Evolutionary conservation across 2,888 invertebrate species (phyloP), one percentile per base, ranked within the genome.

Genomic region (Diarsia brunnea): DNA sequence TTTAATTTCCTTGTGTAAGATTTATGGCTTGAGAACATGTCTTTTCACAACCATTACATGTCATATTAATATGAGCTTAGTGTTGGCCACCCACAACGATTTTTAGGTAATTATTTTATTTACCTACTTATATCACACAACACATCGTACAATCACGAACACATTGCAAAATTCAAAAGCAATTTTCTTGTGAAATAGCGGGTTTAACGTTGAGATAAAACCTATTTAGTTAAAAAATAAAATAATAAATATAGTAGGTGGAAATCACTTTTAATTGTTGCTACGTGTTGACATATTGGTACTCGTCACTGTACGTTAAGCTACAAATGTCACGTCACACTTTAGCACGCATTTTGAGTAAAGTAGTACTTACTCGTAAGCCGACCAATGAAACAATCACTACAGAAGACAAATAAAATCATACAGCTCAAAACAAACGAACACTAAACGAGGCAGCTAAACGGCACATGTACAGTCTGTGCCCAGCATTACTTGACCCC

Each of bases 1-100:
- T 86, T 81, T 81, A 83, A 84, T 79, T 81, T 81, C 65, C 64
- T 69, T 68, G 69, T 74, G 38, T 49, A 79, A 61, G 68, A 73
- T 65, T 79, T 78, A 78, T 68, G 65, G 65, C 47, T 69, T 73
- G 64, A 68, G 74, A 81, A 69, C 78, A 51, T 75, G 68, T 67
- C 27, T 74, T 73, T 31, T 70, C 63, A 27, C 31, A 73, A 68
- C 21, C 21, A 27, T 24, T 60, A n/a, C 3, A 38, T 49, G 49
- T 45, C 21, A 27, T 60, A 7, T 24, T 51, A 55, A 27, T 0
- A 43, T 53, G 11, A n/a, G 21, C 16, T 14, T 65, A 51, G 14
- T 14, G 11, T 10, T 64, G 14, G 8, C 49, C 64, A 78, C 51
- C 43, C 31, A 27, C 11, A n/a, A 11, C 3, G 2, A 11, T 4